Conservation (phyloP, 2,113 vertebrate genomes). For the Orientallactaga bullata region DNA sequence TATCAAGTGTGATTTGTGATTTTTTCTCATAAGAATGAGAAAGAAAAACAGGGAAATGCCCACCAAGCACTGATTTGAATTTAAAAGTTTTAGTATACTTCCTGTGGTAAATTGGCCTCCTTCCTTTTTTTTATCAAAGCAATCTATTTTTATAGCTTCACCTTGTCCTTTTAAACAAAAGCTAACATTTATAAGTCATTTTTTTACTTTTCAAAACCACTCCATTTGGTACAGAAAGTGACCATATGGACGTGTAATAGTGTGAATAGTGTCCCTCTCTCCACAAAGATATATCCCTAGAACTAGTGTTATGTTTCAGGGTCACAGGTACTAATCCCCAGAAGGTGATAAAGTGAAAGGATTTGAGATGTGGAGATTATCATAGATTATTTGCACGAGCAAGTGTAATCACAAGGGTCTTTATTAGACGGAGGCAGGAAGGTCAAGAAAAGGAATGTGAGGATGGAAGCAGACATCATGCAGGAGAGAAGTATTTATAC, state of each 20-base stretch:
- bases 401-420: neutral
- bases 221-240: neutral
- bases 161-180: conserved; percentile 14
- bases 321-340: neutral
- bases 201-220: conserved; percentile 34
- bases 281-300: neutral
- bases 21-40: conserved; percentile 3
- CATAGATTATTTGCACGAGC: neutral
- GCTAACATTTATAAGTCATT: conserved; percentile 37
- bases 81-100: conserved; percentile 42
- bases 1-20: conserved; percentile 14
- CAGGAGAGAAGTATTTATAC: neutral
- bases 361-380: neutral
- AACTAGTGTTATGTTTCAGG: neutral
- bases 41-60: conserved; percentile 27
- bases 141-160: neutral
- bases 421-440: neutral
- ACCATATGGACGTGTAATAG: neutral
- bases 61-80: conserved; percentile 17
- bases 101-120: neutral
- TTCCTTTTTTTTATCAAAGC: conserved; percentile 23
- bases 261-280: neutral
- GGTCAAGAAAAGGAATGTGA: conserved; percentile 3
- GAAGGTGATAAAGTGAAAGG: conserved; percentile 20
- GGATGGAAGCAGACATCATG: neutral